Conservation (phyloP, 2,888 invertebrate species). For the Sphaeridia pumilis region DNA sequence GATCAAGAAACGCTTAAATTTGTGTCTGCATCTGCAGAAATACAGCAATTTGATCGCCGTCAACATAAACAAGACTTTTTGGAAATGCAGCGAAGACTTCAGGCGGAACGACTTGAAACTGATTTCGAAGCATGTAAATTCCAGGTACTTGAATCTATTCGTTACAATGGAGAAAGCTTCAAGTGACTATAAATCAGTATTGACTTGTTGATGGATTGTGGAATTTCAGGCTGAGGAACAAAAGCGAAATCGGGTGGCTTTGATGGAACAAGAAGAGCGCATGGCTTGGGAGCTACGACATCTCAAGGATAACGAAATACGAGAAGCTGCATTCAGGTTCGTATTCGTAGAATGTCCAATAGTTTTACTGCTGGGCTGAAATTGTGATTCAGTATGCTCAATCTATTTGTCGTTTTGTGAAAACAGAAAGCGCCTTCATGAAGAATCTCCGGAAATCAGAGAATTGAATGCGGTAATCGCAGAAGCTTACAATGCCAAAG, state of each 20-base stretch:
- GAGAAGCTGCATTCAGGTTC: conserved; percentile 29
- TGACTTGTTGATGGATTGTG: too few relatives aligned
- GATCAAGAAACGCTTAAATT: conserved; percentile 1
- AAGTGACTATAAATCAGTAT: too few relatives aligned
- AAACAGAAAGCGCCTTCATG: conserved; percentile 48
- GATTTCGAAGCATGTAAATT: conserved; percentile 16
- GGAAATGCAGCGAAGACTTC: conserved; percentile 26
- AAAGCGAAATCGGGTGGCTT: conserved; percentile 18
- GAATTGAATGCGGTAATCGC: conserved; percentile 53
- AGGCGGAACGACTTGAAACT: conserved; percentile 30
- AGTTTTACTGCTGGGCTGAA: too few relatives aligned
- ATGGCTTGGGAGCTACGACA: conserved; percentile 26
- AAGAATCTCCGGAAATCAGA: conserved; percentile 50
- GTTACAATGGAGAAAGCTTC: too few relatives aligned
- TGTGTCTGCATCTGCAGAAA: too few relatives aligned
- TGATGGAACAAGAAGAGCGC: conserved; percentile 24
- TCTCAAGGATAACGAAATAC: conserved; percentile 30
- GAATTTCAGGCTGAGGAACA: conserved; percentile 20
- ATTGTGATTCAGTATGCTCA: neutral
- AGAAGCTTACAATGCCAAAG: conserved; percentile 60
- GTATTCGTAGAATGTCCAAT: too few relatives aligned
- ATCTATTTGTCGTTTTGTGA: neutral
- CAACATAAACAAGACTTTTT: conserved; percentile 22
- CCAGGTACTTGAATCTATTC: neutral
- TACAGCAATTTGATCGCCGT: conserved; percentile 23